phyloP scores from a whole-genome alignment of 2,888 invertebrate genomes.

The Luffia ferchaultella region DNA sequence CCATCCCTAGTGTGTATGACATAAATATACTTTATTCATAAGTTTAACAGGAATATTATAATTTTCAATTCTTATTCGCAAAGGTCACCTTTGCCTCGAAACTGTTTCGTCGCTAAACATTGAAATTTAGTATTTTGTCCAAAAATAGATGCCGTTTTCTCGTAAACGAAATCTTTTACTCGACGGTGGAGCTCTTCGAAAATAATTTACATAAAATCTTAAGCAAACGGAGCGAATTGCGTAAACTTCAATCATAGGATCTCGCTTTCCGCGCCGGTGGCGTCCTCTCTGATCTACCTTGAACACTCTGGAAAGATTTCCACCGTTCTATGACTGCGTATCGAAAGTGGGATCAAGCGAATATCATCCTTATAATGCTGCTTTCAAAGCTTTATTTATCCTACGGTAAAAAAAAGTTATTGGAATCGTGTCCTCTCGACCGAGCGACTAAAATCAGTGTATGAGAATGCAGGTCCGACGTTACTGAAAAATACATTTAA shows the following conservation, averaged over 20 bases:
- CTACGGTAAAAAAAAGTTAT: conserved; percentile 26
- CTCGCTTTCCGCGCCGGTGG: conserved; percentile 18
- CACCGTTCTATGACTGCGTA: conserved; percentile 13
- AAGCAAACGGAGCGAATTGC: conserved; percentile 41
- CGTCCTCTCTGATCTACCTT: neutral
- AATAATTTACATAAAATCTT: conserved; percentile 40
- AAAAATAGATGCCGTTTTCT: no score
- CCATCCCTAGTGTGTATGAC: no score
- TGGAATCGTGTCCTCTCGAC: conserved; percentile 26
- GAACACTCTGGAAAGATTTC: conserved; percentile 6
- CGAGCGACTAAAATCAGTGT: conserved; percentile 28
- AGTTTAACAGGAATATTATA: no score
- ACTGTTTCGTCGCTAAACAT: no score
- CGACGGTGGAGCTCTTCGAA: conserved; percentile 22
- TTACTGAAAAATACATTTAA: conserved; percentile 43
- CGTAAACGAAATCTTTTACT: no score
- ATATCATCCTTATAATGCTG: conserved; percentile 16
- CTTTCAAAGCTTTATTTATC: conserved; percentile 24
- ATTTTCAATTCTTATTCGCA: no score
- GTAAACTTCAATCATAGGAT: conserved; percentile 44
- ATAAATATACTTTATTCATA: no score
- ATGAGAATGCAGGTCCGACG: conserved; percentile 18
- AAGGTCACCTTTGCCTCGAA: no score
- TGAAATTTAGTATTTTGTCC: no score
- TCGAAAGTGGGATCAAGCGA: conserved; percentile 10